Evolutionary conservation across 2,797 vertebrate species (phyloP).

Genomic region (Gobio occitaniae): DNA sequence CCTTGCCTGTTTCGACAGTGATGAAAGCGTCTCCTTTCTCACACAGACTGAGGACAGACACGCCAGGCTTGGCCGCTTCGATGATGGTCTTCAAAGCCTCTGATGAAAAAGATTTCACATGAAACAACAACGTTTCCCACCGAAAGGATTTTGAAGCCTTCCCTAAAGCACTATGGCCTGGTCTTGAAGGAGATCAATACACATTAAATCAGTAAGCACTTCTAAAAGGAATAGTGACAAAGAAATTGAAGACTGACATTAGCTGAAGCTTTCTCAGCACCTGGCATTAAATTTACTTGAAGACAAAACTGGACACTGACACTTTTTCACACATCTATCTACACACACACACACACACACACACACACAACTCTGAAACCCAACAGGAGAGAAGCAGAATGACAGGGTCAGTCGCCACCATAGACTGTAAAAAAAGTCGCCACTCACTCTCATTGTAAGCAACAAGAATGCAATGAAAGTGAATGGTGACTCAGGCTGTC

Average conservation of each 20-base stretch:
- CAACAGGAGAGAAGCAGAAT: neutral
- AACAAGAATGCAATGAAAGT: neutral
- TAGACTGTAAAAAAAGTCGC: too few species aligned
- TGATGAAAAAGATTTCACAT: slow-evolving; percentile 61
- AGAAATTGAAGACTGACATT: neutral
- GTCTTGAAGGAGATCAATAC: neutral
- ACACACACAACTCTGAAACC: neutral
- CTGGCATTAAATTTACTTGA: neutral
- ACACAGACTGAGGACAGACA: slow-evolving; percentile 89
- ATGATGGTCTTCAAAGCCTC: slow-evolving; percentile 88
- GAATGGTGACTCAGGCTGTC: slow-evolving; percentile 21
- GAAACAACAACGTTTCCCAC: neutral
- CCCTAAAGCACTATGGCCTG: neutral
- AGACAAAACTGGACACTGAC: neutral
- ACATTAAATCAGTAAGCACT: neutral
- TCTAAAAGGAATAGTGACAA: neutral
- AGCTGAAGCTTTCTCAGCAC: slow-evolving; percentile 10
- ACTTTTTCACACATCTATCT: neutral
- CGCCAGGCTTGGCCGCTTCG: slow-evolving; percentile 82
- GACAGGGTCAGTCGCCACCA: neutral
- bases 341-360: neutral
- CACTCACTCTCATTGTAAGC: neutral
- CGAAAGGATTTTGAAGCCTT: neutral
- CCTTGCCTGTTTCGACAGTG: slow-evolving; percentile 91
- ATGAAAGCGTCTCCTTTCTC: slow-evolving; percentile 94